A percentile compares a stretch with the other conserved stretches of the same genome.
Evolutionary conservation across 2,113 vertebrate species (phyloP).

Genomic region (Probosciger aterrimus): DNA sequence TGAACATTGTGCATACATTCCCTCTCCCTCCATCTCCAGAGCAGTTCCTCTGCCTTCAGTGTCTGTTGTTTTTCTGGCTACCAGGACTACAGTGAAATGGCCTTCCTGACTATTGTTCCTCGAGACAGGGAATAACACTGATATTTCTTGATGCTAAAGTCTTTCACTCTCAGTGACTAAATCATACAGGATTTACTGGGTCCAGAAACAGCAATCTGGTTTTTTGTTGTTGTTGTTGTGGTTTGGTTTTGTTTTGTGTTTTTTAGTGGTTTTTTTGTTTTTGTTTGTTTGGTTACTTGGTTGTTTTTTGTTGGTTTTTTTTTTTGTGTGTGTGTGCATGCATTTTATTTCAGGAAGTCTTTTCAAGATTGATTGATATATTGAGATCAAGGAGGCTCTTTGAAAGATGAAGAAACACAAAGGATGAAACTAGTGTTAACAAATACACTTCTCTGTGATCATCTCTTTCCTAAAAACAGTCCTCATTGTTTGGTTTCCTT

Average conservation of each 20-base stretch:
- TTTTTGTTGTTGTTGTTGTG: neutral
- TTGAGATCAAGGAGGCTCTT: neutral
- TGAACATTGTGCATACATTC: fast-evolving
- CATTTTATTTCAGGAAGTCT: neutral
- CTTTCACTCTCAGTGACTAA: neutral
- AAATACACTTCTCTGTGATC: neutral
- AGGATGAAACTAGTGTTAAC: neutral
- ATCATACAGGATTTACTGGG: neutral
- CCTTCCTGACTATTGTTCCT: neutral
- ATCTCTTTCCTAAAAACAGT: neutral
- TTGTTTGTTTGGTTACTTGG: too few species aligned
- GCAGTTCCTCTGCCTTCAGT: neutral
- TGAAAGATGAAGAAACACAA: neutral
- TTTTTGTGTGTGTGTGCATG: neutral
- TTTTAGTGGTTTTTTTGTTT: neutral
- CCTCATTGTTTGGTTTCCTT: neutral
- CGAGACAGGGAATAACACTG: neutral
- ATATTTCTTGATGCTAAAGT: neutral
- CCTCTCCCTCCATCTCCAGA: neutral
- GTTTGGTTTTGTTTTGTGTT: neutral
- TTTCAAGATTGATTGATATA: neutral
- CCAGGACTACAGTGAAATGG: neutral
- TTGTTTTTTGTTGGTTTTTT: neutral
- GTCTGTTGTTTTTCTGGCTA: neutral
- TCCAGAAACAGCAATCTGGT: neutral